These are phyloP conservation scores for Australoheros facetus DNA, from an alignment of 2,797 vertebrate genomes.

Conservation along the genomic window DNA sequence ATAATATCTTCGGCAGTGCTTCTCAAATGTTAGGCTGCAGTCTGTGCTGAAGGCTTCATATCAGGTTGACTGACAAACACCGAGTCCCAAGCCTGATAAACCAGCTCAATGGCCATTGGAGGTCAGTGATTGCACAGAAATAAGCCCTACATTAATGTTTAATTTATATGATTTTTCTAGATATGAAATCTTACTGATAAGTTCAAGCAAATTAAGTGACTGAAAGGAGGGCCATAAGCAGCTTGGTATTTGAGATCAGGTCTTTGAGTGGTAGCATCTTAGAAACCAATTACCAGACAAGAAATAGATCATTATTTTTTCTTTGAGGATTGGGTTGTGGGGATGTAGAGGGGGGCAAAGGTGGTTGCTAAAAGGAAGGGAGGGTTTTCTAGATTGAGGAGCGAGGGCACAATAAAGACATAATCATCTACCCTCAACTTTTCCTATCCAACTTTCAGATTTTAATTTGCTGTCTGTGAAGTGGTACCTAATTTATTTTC, in stretches of 20 bases:
- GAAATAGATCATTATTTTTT: conserved; percentile 88
- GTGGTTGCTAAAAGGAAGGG: conserved; percentile 81
- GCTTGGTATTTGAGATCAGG: conserved; percentile 75
- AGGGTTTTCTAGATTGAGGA: conserved; percentile 80
- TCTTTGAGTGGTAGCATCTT: conserved; percentile 82
- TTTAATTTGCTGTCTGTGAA: conserved; percentile 95
- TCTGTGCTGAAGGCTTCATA: conserved; percentile 28
- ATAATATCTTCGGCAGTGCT: not conserved
- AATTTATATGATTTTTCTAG: conserved; percentile 83
- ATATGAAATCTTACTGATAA: conserved; percentile 83
- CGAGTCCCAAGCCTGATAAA: conserved; percentile 35
- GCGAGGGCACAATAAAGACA: conserved; percentile 86
- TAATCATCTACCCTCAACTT: conserved; percentile 88
- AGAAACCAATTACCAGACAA: conserved; percentile 88
- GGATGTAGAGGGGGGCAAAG: conserved; percentile 69
- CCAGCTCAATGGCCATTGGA: conserved; percentile 54
- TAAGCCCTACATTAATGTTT: conserved; percentile 77
- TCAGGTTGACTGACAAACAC: conserved; percentile 64
- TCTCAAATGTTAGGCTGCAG: conserved; percentile 17
- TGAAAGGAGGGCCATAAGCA: conserved; percentile 78
- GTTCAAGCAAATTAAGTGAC: conserved; percentile 80
- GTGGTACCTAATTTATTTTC: conserved; percentile 99
- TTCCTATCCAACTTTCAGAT: conserved; percentile 87
- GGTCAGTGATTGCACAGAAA: conserved; percentile 70
- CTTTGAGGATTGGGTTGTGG: conserved; percentile 70